Base-by-base conservation (phyloP, 2,888 invertebrate species). In the Euplagia quadripunctaria region DNA sequence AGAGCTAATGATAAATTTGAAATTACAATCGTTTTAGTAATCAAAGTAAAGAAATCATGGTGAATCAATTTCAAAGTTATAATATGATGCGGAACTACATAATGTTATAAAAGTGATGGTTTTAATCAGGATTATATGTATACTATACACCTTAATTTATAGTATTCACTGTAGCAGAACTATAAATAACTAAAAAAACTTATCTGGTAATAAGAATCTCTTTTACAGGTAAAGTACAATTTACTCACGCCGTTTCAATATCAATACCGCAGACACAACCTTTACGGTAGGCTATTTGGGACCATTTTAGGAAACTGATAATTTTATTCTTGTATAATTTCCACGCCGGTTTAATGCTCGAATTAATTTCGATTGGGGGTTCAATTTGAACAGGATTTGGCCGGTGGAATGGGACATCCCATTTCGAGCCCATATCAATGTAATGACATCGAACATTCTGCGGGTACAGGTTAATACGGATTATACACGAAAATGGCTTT, bases 341-440 rank as follows among this genome's bases (percentile, higher is more conserved):
- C 61, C 61, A 81, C 82, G 85, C 83, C 79, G 43, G 68, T 90
- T 90, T 87, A 86, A 89, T 86, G 88, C 86, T 85, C 87, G 89
- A 90, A 90, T 92, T 91, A 91, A 91, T 91, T 89, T 86, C 82
- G 89, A 89, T 89, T 87, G 87, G 81, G 87, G 87, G 83, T 88
- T 88, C 87, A 89, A 90, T 90, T 91, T 88, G 85, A 86, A 86
- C 85, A 86, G 87, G 88, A 90, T 91, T 89, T 87, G 87, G 83
- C 86, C 87, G 86, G 82, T 87, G 83, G 85, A 88, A 85, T 86
- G 85, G 85, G 86, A 84, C 77, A 83, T 81, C 82, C 80, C 82
- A 83, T 82, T 83, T 84, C 84, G 78, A 84, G 80, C 76, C 74
- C 74, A 84, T 83, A 81, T 85, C 79, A 79, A 80, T 80, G 87